Percentiles rank a stretch among this genome's conserved stretches.
Conservation (phyloP, 2,113 vertebrate species). For the Brachionichthys hirsutus region DNA sequence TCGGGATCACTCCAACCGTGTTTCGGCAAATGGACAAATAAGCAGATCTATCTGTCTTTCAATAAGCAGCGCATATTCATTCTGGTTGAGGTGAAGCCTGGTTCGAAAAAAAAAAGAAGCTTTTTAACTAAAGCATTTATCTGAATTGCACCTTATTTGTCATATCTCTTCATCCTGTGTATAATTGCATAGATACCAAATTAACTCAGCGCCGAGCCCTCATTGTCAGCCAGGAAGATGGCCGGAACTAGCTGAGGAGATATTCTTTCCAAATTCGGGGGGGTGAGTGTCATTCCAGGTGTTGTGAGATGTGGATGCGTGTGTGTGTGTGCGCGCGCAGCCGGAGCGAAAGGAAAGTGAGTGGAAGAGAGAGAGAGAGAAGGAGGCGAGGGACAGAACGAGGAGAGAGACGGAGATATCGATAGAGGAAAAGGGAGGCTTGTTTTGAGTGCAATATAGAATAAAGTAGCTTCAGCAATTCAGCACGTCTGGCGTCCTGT, state of each 20-base stretch:
- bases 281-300: conserved; percentile 50
- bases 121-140: conserved; percentile 17
- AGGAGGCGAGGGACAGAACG: no score
- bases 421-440: no score
- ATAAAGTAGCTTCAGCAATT: no score
- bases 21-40: conserved; percentile 23
- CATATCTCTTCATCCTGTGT: conserved; percentile 61
- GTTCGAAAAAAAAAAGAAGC: conserved; percentile 21
- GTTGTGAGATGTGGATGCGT: no score
- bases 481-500: no score
- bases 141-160: conserved; percentile 63
- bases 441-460: no score
- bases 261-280: conserved; percentile 53
- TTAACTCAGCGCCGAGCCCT: conserved; percentile 51
- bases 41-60: conserved; percentile 17
- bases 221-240: conserved; percentile 52
- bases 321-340: no score
- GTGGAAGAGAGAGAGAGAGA: no score
- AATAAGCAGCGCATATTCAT: conserved; percentile 53
- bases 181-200: conserved; percentile 52
- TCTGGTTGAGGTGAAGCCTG: conserved; percentile 41
- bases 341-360: no score
- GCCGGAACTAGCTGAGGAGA: conserved; percentile 58
- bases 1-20: conserved; percentile 9
- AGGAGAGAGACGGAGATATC: no score